Evolutionary conservation across 2,113 vertebrate species (phyloP).

Genomic region (Menura novaehollandiae): DNA sequence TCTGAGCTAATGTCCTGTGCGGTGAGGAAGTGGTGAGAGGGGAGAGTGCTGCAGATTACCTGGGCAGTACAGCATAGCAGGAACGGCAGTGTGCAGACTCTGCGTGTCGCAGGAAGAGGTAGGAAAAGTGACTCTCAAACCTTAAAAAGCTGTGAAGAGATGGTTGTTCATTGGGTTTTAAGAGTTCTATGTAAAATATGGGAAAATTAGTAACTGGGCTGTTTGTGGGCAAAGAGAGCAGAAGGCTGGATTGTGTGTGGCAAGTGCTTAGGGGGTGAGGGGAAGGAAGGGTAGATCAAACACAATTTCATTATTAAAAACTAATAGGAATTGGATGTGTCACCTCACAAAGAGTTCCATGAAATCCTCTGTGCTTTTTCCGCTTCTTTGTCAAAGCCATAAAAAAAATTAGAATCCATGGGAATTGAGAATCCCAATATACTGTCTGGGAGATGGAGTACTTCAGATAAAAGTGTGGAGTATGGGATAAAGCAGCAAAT

Average conservation of each 20-base stretch:
- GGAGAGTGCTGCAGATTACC: neutral
- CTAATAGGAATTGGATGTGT: neutral
- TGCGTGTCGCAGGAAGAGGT: neutral
- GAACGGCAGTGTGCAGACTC: fast-evolving
- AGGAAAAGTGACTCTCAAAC: neutral
- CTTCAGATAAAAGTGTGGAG: neutral
- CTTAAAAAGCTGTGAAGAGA: neutral
- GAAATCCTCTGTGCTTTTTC: neutral
- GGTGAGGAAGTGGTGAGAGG: neutral
- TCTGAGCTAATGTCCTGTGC: neutral
- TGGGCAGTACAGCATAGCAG: fast-evolving
- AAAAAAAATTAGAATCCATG: neutral
- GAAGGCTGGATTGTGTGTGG: neutral
- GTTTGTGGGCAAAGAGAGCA: neutral
- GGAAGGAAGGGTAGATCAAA: neutral
- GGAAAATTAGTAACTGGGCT: neutral
- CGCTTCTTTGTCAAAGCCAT: neutral
- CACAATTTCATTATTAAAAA: neutral
- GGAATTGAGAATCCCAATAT: neutral
- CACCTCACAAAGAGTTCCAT: neutral
- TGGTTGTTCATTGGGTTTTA: neutral
- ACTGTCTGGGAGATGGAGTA: fast-evolving
- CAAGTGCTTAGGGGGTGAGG: neutral
- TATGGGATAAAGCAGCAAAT: neutral
- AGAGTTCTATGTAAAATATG: neutral